Evolutionary conservation across 2,113 vertebrate species (phyloP).

Genomic region (Eretmochelys imbricata): DNA sequence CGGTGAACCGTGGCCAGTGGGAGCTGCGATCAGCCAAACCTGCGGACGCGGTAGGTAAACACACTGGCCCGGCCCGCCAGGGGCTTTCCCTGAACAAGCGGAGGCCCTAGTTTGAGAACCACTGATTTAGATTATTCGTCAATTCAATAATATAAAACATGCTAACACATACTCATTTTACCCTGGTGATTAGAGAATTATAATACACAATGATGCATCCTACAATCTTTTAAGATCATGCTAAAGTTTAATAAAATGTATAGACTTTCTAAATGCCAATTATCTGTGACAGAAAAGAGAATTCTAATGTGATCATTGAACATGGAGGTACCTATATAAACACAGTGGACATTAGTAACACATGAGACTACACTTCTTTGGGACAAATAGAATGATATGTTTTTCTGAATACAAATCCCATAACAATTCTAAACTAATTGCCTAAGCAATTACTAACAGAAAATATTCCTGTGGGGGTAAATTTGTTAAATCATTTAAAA

Average conservation of each 20-base stretch:
- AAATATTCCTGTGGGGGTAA: rapidly evolving
- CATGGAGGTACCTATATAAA: not conserved
- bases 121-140: slow-evolving; percentile 34
- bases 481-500: not conserved
- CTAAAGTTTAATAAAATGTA: slow-evolving; percentile 30
- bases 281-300: not conserved
- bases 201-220: slow-evolving; percentile 24
- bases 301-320: not conserved
- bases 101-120: no score
- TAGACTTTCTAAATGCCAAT: not conserved
- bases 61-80: no score
- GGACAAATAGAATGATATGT: not conserved
- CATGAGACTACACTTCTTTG: rapidly evolving
- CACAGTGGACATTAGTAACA: not conserved
- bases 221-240: not conserved
- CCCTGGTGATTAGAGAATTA: not conserved
- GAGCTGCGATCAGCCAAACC: no score
- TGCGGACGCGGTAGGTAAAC: no score
- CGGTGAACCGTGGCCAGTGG: no score
- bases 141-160: slow-evolving; percentile 52
- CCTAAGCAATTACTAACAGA: not conserved
- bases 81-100: no score
- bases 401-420: rapidly evolving
- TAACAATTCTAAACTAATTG: not conserved
- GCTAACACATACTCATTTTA: slow-evolving; percentile 29